Base-by-base conservation (phyloP, 2,888 invertebrate genomes). In the Cryptophagus acutangulus region DNA sequence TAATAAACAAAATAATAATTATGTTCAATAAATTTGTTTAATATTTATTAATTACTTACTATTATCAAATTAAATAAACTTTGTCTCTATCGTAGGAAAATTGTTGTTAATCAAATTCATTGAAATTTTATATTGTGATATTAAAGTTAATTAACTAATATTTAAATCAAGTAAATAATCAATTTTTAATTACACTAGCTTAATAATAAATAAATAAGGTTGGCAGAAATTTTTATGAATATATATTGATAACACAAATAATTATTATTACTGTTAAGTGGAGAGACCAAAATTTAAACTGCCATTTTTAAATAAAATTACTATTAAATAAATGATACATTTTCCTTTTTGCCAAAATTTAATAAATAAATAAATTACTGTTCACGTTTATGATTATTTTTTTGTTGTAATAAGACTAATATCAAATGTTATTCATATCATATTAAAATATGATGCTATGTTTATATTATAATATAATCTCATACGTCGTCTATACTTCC, bases 401-500 rank as follows among this genome's bases (percentile, higher is more conserved):
- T 6, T 26, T 26, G 26, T 26, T 26, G 12, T 26, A 12, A 26
- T 48, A 43, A 42, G 33, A 34, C 12, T 33, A 45, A 48, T 54
- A 50, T 52, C 54, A 57, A 57, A 50, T 54, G 49, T 53, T 48
- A 44, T 52, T 42, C 43, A 45, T 39, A 48, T 40, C 42, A 46
- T 46, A 33, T 43, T 39, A 35, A 36, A 47, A 20, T 20, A 20
- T 20, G 24, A 20, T 46, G 39, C 43, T 43, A 46, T 48, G 47
- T 49, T 49, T 41, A 46, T 45, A 2, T 35, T 40, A 1, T 2
- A 9, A 24, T 8, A 36, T 46, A 45, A 46, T 48, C 48, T 48
- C 48, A 46, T 40, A 49, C 49, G 45, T 54, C 49, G 55, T 26
- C 12, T 26, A 62, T 62, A 66, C 65, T 66, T 66, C 65, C 62